Evolutionary conservation across 2,888 invertebrate genomes (phyloP).

Genomic region (Xylota segnis): DNA sequence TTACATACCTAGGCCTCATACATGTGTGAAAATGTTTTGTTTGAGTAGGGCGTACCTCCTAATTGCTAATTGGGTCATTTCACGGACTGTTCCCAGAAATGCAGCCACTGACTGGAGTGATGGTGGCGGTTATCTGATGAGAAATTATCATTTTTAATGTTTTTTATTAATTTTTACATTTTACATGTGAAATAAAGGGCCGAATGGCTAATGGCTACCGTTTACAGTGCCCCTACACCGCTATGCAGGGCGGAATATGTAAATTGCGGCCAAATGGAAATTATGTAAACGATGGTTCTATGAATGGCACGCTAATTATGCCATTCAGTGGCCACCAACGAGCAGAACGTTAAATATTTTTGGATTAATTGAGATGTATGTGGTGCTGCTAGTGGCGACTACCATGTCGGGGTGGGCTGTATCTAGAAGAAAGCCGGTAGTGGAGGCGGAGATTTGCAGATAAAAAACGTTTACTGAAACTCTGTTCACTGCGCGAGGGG

Average conservation of each 20-base stretch:
- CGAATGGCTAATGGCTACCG: constrained; percentile 73
- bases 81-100: constrained; percentile 73
- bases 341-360: constrained; percentile 60
- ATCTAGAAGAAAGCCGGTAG: constrained; percentile 12
- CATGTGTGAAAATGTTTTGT: constrained; percentile 14
- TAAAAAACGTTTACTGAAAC: constrained; percentile 35
- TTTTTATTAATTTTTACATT: constrained; percentile 39
- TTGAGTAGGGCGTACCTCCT: constrained; percentile 51
- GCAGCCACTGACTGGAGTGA: constrained; percentile 35
- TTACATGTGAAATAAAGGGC: constrained; percentile 49
- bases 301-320: constrained; percentile 72
- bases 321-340: constrained; percentile 67
- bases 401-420: constrained; percentile 12
- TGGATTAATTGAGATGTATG: constrained; percentile 75
- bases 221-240: constrained; percentile 35
- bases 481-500: constrained; percentile 8
- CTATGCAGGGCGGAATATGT: constrained; percentile 62
- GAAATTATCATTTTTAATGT: constrained; percentile 61
- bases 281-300: constrained; percentile 70
- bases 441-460: constrained; percentile 31
- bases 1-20: constrained; percentile 30
- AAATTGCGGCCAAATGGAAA: constrained; percentile 66
- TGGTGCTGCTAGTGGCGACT: constrained; percentile 45
- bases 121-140: constrained; percentile 62
- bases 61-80: constrained; percentile 77